Conservation (phyloP, 2,888 invertebrate species). For the Trachelus troglodyta region DNA sequence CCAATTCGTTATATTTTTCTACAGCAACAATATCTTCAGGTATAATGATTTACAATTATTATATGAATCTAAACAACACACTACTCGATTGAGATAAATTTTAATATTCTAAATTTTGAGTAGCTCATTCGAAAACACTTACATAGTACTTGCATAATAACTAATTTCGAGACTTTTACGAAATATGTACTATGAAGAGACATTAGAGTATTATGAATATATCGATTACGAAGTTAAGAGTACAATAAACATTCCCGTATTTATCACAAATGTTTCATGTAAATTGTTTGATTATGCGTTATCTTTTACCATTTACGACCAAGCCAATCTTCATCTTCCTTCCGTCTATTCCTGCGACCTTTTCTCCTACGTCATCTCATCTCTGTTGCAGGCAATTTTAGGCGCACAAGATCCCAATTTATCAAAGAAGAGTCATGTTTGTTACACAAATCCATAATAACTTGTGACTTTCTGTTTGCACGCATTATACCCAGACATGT, state of each 20-base stretch:
- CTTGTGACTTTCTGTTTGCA: slow-evolving; percentile 65
- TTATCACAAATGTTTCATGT: not conserved
- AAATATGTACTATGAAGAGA: not conserved
- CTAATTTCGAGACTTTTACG: not conserved
- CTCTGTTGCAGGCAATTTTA: slow-evolving; percentile 45
- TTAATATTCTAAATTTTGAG: not conserved
- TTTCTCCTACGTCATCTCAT: slow-evolving; percentile 45
- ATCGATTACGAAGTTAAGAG: not conserved
- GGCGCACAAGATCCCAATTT: slow-evolving; percentile 70
- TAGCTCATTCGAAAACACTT: not conserved
- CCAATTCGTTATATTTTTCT: not conserved
- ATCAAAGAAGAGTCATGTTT: slow-evolving; percentile 65
- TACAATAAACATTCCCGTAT: not conserved
- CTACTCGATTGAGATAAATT: not conserved
- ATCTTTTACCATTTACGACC: slow-evolving; percentile 31
- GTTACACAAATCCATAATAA: slow-evolving; percentile 74
- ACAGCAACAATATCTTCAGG: not conserved
- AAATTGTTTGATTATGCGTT: slow-evolving; percentile 56
- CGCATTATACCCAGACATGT: slow-evolving; percentile 78
- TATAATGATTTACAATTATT: not conserved
- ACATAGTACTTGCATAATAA: not conserved
- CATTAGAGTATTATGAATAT: not conserved
- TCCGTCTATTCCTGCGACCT: slow-evolving; percentile 31
- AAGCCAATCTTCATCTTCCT: slow-evolving; percentile 32
- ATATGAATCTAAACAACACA: not conserved